Base-by-base conservation (phyloP, 64 coral and sea anemone species). In the Montipora capricornis region DNA sequence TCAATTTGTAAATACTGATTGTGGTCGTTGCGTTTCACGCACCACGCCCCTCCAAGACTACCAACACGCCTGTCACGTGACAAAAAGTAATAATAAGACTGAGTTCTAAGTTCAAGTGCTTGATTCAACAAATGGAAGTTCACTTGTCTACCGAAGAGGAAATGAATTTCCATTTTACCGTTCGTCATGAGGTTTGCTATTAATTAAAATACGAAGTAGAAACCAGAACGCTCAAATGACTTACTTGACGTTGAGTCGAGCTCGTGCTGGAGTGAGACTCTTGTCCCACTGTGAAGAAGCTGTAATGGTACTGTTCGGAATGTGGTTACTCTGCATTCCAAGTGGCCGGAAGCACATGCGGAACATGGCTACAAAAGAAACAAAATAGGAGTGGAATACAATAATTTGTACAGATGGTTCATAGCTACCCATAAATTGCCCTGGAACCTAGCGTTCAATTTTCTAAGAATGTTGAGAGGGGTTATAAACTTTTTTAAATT, bases 1-100 rank as follows among this genome's bases (percentile, higher is more conserved):
- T 93, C 77, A 24, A 93, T 67, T 16, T 80, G 92, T 14, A 93
- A 10, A 48, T 74, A 93, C 20, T 93, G 92, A 48, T 88, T 80
- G 20, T 68, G 83, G 24, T 93, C 69, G 45, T 93, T 93, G 19
- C 57, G 87, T 77, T 51, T 89, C 17, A 49, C 53, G 51, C 80
- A 91, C 89, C 79, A 57, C 44, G 78, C 89, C 10, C 89, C 71
- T 3, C 53, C 79, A 10, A 82, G 79, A n/a, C 48, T 66, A 0
- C 66, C 79, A 1, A 86, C 52, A 20, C 81, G 80, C 19, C 82
- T 86, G 16, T 82, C 15, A 50, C 61, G 61, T 64, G 61, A 64
- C 61, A 64, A 15, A 12, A 11, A 14, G 9, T 2, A 64, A 4
- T 64, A 0, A 12, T 64, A 16, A 64, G 61, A 37, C 37, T 37